Percentiles rank a stretch among this genome's conserved stretches.
Evolutionary conservation across 2,888 invertebrate genomes (phyloP).

Genomic region (Tenthredo distinguenda): DNA sequence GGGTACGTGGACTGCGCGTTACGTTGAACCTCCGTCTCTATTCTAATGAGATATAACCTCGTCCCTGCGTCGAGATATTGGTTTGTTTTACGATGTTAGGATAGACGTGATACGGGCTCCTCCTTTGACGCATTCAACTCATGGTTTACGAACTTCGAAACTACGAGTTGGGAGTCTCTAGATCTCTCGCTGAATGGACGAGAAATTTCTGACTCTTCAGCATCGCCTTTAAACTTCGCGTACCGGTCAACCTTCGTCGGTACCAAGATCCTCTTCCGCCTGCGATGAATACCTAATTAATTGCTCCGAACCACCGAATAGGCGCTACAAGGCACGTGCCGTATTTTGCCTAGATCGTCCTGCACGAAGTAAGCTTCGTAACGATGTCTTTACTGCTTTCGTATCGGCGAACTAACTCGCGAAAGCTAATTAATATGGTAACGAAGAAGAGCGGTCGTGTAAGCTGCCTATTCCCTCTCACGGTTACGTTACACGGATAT

Average conservation of each 20-base stretch:
- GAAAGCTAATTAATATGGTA: conserved; percentile 52
- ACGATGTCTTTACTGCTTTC: conserved; percentile 53
- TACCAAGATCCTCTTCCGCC: conserved; percentile 3
- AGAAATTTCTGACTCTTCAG: conserved; percentile 23
- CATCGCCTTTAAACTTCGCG: conserved; percentile 16
- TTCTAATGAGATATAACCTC: conserved; percentile 10
- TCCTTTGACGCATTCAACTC: conserved; percentile 20
- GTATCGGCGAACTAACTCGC: conserved; percentile 42
- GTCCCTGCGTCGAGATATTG: conserved; percentile 7
- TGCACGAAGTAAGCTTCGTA: conserved; percentile 12
- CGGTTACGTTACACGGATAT: neutral
- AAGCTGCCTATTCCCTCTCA: conserved; percentile 13
- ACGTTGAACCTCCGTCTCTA: neutral
- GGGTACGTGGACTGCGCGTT: neutral
- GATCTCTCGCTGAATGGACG: conserved; percentile 23
- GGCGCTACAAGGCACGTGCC: conserved; percentile 10
- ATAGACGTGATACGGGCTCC: neutral
- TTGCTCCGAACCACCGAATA: conserved; percentile 21
- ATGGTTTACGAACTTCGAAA: conserved; percentile 29
- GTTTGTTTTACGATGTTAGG: conserved; percentile 25
- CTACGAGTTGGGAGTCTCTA: neutral
- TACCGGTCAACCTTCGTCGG: neutral
- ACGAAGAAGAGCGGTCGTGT: conserved; percentile 46
- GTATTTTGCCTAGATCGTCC: neutral
- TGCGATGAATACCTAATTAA: conserved; percentile 46